These are phyloP conservation scores for Plebejus melissa DNA, from an alignment of 2,888 invertebrate species.

Conservation along the genomic window DNA sequence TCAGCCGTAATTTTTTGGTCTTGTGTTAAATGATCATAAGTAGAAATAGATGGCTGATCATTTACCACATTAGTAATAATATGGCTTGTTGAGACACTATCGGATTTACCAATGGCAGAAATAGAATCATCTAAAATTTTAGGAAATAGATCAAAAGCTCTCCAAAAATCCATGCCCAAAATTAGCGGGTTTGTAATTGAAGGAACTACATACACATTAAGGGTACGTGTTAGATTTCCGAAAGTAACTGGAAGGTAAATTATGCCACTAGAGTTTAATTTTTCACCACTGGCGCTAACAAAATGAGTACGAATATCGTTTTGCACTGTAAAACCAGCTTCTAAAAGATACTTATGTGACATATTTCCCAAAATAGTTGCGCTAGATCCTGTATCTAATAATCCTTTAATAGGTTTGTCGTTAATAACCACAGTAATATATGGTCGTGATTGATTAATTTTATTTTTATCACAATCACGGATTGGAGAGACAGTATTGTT, in stretches of 20 bases:
- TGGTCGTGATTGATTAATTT: not conserved
- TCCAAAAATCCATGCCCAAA: constrained; percentile 36
- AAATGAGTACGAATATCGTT: not conserved
- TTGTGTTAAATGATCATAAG: constrained; percentile 25
- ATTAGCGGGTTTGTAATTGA: constrained; percentile 30
- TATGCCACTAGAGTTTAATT: constrained; percentile 31
- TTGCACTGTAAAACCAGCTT: not conserved
- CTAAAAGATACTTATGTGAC: not conserved
- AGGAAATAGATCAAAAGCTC: constrained; percentile 31
- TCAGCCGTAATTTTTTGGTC: constrained; percentile 31
- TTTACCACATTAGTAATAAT: not conserved
- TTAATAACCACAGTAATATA: not conserved
- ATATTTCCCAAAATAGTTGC: not conserved
- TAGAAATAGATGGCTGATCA: constrained; percentile 3
- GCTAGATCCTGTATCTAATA: not conserved
- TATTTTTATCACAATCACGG: not conserved
- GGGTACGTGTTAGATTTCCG: constrained; percentile 25
- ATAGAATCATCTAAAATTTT: constrained; percentile 19
- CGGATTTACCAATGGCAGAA: not conserved
- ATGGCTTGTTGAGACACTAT: not conserved
- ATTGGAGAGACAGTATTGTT: not conserved
- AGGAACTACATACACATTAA: constrained; percentile 34
- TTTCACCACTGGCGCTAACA: not conserved
- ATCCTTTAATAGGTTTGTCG: not conserved
- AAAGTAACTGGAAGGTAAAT: constrained; percentile 34